Evolutionary conservation across 2,113 vertebrate genomes (phyloP).

Genomic region (Eptesicus fuscus): DNA sequence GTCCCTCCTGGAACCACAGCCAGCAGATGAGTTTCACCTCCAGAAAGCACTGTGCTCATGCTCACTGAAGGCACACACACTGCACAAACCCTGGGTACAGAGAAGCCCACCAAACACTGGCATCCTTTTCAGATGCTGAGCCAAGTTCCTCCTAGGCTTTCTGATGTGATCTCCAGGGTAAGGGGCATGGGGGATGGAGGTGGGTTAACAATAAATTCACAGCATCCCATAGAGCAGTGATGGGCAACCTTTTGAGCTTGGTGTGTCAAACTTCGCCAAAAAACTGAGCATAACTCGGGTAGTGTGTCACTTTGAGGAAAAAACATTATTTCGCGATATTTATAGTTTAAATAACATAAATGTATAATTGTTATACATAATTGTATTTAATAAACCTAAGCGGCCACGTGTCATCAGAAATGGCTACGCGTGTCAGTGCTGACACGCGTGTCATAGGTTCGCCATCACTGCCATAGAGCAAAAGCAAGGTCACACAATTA

Average conservation of each 20-base stretch:
- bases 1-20: not conserved
- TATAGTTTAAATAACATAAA: no score
- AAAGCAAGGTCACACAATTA: not conserved
- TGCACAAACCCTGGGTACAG: not conserved
- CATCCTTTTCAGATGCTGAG: not conserved
- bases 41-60: not conserved
- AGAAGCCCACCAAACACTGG: not conserved
- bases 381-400: no score
- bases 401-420: no score
- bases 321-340: no score
- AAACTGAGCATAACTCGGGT: no score
- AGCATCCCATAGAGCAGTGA: not conserved
- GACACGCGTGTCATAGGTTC: no score
- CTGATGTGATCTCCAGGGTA: not conserved
- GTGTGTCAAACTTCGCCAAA: no score
- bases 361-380: no score
- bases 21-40: not conserved
- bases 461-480: not conserved
- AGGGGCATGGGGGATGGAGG: fast-evolving
- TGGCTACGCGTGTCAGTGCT: no score
- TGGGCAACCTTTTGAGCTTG: no score
- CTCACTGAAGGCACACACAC: not conserved
- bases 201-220: not conserved
- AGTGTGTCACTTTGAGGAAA: no score
- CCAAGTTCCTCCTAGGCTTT: not conserved